Conservation (phyloP, 2,888 invertebrate genomes). For the Lampropteryx suffumata region DNA sequence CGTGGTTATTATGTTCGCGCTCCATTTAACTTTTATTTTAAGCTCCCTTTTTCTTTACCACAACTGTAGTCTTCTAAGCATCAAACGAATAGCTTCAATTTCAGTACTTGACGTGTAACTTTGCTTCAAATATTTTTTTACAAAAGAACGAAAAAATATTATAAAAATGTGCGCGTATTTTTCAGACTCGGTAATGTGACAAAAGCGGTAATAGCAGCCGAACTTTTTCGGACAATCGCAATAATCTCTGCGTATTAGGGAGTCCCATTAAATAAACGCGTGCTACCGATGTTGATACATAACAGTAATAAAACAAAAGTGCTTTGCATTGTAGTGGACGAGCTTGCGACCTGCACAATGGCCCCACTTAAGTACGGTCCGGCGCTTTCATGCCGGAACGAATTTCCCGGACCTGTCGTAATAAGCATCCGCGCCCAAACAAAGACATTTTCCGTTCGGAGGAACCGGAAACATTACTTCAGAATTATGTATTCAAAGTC, state of each 20-base stretch:
- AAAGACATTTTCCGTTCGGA: slow-evolving; percentile 69
- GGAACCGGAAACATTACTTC: slow-evolving; percentile 64
- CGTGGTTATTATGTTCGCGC: slow-evolving; percentile 25
- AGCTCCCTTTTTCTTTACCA: slow-evolving; percentile 20
- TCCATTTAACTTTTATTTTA: slow-evolving; percentile 31
- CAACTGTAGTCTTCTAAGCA: slow-evolving; percentile 25
- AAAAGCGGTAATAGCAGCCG: slow-evolving; percentile 15
- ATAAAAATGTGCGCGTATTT: slow-evolving; percentile 9
- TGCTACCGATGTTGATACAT: slow-evolving; percentile 68
- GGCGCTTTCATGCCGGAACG: slow-evolving; percentile 63
- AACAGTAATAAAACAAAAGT: slow-evolving; percentile 69
- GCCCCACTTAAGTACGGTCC: slow-evolving; percentile 72
- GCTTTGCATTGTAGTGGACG: slow-evolving; percentile 63
- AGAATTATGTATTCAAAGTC: slow-evolving; percentile 63
- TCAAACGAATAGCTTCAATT: slow-evolving; percentile 32
- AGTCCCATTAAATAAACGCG: slow-evolving; percentile 63
- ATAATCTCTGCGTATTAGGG: slow-evolving; percentile 49
- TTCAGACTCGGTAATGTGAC: slow-evolving; percentile 7
- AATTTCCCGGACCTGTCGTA: slow-evolving; percentile 69
- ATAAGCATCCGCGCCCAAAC: slow-evolving; percentile 73
- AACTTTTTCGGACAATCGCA: slow-evolving; percentile 39
- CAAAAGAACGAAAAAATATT: slow-evolving; percentile 16
- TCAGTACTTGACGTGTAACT: slow-evolving; percentile 17
- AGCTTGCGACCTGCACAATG: slow-evolving; percentile 60
- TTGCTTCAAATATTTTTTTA: slow-evolving; percentile 14